phyloP scores from a whole-genome alignment of 1,140 invertebrate species.

The Solenopsis invicta region DNA sequence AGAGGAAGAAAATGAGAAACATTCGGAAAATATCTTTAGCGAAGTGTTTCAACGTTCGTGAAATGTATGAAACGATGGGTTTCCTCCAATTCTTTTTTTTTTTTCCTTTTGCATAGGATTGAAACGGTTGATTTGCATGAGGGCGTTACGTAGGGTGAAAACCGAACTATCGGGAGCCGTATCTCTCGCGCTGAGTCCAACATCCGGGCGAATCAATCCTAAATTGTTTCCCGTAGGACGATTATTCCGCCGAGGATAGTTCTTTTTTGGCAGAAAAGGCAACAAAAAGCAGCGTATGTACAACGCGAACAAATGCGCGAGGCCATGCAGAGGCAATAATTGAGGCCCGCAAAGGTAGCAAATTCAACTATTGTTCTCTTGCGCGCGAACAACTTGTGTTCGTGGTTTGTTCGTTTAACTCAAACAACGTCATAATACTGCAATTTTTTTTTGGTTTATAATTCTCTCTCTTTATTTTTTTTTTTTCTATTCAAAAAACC shows the following conservation, averaged over 20 bases:
- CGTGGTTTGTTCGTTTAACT: not conserved
- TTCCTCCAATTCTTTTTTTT: not conserved
- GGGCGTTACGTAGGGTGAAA: not conserved
- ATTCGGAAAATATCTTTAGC: not conserved
- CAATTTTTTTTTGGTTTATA: not conserved
- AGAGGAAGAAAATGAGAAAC: not conserved
- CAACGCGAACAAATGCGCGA: slow-evolving; percentile 15
- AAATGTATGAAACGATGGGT: not conserved
- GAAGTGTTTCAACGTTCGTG: not conserved
- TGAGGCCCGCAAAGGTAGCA: not conserved
- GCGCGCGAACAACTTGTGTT: not conserved
- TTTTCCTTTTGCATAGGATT: not conserved
- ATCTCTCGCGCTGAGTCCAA: not conserved
- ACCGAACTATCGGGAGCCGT: not conserved
- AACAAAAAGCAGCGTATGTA: not conserved
- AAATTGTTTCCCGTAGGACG: slow-evolving; percentile 47
- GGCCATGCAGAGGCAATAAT: slow-evolving; percentile 31
- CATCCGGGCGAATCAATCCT: slow-evolving; percentile 8
- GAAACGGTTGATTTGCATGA: not conserved
- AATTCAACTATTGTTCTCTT: slow-evolving; percentile 15
- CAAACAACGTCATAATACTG: not conserved
- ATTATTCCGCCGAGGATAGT: slow-evolving; percentile 39
- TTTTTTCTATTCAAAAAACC: not conserved
- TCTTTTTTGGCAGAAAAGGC: slow-evolving; percentile 24
- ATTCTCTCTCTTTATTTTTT: not conserved